phyloP scores from a whole-genome alignment of 2,797 vertebrate species.

The Rhinichthys osculus region DNA sequence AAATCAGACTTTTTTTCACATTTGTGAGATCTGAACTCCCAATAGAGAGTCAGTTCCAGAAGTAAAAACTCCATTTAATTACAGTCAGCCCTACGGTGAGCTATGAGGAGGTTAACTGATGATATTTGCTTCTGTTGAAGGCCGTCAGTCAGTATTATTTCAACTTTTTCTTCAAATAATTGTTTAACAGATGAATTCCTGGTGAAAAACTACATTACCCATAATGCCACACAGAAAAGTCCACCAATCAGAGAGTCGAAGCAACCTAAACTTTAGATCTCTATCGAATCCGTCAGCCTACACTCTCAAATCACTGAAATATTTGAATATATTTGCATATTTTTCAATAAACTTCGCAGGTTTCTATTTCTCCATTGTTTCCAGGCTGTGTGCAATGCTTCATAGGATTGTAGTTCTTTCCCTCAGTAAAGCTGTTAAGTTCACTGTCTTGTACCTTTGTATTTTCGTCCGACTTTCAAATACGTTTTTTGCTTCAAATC shows the following conservation, averaged over 20 bases:
- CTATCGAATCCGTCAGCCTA: no score
- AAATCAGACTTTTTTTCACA: background rate
- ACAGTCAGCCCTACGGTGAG: background rate
- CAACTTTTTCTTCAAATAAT: background rate
- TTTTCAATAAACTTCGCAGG: no score
- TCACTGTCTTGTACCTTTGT: background rate
- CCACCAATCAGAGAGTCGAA: background rate
- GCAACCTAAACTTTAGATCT: no score
- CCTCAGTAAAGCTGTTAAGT: no score
- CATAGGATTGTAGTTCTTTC: background rate
- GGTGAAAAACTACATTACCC: background rate
- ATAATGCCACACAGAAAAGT: background rate
- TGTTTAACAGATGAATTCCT: background rate
- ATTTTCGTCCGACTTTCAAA: background rate
- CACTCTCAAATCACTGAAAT: no score
- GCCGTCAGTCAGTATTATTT: background rate
- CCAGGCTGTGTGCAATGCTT: no score
- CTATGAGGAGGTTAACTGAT: background rate
- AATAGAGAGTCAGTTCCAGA: background rate
- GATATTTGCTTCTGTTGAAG: background rate
- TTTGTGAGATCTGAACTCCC: background rate
- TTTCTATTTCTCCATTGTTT: background rate
- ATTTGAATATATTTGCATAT: background rate
- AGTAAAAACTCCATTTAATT: background rate
- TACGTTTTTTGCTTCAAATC: background rate